Evolutionary conservation across 2,888 invertebrate genomes (phyloP).

Genomic region (Dugesia japonica): DNA sequence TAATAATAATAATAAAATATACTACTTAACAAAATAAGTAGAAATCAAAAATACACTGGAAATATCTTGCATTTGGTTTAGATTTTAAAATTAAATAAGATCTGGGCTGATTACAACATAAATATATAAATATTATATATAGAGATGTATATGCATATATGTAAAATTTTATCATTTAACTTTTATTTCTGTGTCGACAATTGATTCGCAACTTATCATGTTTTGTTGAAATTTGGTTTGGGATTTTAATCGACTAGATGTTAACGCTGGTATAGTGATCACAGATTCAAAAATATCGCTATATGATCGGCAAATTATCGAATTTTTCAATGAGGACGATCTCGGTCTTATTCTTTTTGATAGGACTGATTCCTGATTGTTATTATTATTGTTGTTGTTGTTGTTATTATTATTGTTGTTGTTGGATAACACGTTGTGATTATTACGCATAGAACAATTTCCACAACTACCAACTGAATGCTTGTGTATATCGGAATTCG

Average conservation of each 20-base stretch:
- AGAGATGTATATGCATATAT: background rate
- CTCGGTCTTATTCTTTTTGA: background rate
- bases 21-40: background rate
- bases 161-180: background rate
- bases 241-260: background rate
- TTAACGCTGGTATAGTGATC: background rate
- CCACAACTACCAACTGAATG: background rate
- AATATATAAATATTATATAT: background rate
- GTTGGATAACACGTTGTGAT: background rate
- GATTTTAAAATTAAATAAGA: constrained; percentile 8
- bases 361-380: background rate
- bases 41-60: background rate
- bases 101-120: constrained; percentile 8
- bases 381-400: too few species aligned
- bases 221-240: background rate
- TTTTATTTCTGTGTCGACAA: constrained; percentile 9
- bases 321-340: background rate
- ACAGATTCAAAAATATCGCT: background rate
- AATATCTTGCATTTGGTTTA: constrained; percentile 20
- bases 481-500: background rate
- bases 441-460: background rate
- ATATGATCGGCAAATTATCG: background rate
- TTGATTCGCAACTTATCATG: constrained; percentile 7
- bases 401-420: too few species aligned
- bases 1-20: background rate